Evolutionary conservation across 2,888 invertebrate species (phyloP), one percentile per base, ranked within the genome.

Genomic region (Anticlea derivata): DNA sequence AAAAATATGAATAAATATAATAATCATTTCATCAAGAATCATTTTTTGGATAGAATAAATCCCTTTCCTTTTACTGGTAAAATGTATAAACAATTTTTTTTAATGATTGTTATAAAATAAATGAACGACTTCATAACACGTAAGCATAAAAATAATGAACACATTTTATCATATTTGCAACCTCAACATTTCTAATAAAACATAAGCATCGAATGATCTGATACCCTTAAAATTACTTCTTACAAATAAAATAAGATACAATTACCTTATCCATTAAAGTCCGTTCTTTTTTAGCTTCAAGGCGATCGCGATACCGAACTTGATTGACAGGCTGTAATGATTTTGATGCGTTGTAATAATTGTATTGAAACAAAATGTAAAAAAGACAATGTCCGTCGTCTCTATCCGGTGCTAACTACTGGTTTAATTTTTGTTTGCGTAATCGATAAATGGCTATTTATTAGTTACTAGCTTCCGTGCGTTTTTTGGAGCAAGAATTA

Each of bases 341-440:
- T 71, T 75, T 66, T 66, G 74, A 81, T 76, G 78, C 72, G 72
- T 76, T 75, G 71, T 69, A 74, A 75, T 78, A 78, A 75, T 75
- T 76, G 57, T 68, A 58, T 60, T 61, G 60, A 70, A 60, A 75
- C 66, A 76, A 74, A 72, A 75, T 58, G 46, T 63, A 80, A 73
- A 73, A 70, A 60, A n/a, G n/a, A 40, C 40, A 13, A 33, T 38
- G 46, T 33, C 46, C 31, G 20, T 22, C 27, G 39, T 40, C 33
- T 38, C 38, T 39, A 40, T 73, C 70, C 71, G 66, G 63, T 61
- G 60, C 56, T 78, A 77, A 78, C 79, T 77, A 75, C 77, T 79
- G 75, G 72, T 75, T 73, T 73, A 75, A 78, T 75, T 78, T 67
- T 75, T 75, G 66, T 76, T 81, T 80, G 76, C 77, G 79, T 75